A percentile compares a stretch with the other conserved stretches of the same genome.
phyloP scores from a whole-genome alignment of 2,888 invertebrate genomes.

The Cyclophora albipunctata region DNA sequence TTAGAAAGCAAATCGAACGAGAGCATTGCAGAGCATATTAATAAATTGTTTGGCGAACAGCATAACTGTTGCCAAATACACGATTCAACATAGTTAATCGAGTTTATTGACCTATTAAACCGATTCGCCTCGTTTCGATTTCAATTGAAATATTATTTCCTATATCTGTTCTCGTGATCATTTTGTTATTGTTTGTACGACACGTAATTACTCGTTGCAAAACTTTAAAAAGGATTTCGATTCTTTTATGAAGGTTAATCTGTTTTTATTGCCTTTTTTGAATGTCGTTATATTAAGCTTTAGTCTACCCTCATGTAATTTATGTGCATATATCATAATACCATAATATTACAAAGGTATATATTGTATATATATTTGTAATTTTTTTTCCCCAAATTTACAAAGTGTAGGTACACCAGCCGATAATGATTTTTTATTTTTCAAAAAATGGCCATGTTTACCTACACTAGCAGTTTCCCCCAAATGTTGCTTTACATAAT shows the following conservation, averaged over 20 bases:
- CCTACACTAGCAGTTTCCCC: too few relatives aligned
- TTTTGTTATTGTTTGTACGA: constrained; percentile 2
- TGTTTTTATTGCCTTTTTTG: too few relatives aligned
- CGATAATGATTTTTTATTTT: too few relatives aligned
- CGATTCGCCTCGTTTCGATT: constrained; percentile 1
- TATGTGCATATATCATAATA: too few relatives aligned
- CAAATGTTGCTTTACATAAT: too few relatives aligned
- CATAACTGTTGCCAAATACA: constrained; percentile 3
- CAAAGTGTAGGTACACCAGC: too few relatives aligned
- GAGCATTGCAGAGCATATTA: constrained; percentile 3
- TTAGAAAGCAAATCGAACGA: constrained; percentile 5
- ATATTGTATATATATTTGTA: too few relatives aligned
- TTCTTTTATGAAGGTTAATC: constrained; percentile 2
- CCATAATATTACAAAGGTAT: too few relatives aligned
- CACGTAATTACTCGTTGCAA: too few relatives aligned
- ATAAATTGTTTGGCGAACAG: constrained; percentile 9
- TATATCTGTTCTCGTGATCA: too few relatives aligned
- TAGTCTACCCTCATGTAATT: neutral
- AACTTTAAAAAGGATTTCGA: neutral
- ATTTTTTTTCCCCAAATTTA: too few relatives aligned
- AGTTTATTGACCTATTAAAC: constrained; percentile 8
- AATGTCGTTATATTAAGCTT: neutral
- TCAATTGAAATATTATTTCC: neutral
- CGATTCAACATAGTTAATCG: constrained; percentile 7
- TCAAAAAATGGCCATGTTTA: too few relatives aligned